Evolutionary conservation across 2,797 vertebrate genomes (phyloP), one percentile per base, ranked within the genome.

Genomic region (Enteromius paludinosus): DNA sequence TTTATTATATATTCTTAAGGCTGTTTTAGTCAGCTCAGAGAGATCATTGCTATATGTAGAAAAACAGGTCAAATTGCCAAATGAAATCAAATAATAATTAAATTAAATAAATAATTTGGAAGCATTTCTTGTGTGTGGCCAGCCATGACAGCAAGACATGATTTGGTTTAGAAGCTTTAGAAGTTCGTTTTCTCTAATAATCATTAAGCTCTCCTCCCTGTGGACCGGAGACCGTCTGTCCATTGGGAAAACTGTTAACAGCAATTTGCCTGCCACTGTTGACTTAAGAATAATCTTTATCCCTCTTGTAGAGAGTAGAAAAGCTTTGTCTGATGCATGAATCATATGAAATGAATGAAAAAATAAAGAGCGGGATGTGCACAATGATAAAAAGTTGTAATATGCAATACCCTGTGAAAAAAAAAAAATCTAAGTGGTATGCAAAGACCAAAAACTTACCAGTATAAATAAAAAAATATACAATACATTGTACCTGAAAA

Each of bases 141-240:
- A 49, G n/a, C 18, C 43, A 12, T 61, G 45, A 45, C 15, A 28
- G 61, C 80, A 28, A 54, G 41, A 62, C 23, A 41, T 70, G 72
- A 77, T 62, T 84, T 74, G 38, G 33, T 76, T 64, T 49, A 18
- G 78, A 33, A 38, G 41, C 25, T 14, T 23, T n/a, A n/a, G n/a
- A n/a, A 8, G 33, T 76, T 76, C 25, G 43, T 43, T 59, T 68
- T 45, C 35, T 41, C 17, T 56, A 73, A 66, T 33, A 54, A 54
- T 3, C 59, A 64, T 72, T 78, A 49, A 54, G 41, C 70, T n/a
- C n/a, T 45, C 43, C 65, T 71, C 66, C 66, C 56, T 77, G 64
- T 61, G 73, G 52, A 70, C 17, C 15, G 20, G 9, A 30, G 54
- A 62, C 65, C 17, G 38, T 59, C 56, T 38, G 8, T 83, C 82